phyloP scores from a whole-genome alignment of 2,797 vertebrate genomes.

The Gastrophryne carolinensis region DNA sequence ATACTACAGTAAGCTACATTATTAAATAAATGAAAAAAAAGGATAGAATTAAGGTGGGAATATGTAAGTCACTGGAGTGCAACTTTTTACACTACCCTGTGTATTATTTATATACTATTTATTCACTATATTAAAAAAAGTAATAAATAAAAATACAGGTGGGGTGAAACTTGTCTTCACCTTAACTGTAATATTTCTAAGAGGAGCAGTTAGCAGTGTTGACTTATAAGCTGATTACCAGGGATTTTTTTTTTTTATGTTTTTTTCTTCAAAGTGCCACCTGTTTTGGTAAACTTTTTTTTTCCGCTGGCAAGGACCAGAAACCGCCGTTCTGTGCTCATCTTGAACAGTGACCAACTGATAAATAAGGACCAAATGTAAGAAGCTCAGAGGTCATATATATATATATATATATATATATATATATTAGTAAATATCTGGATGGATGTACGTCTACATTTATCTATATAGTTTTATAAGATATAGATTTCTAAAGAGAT shows the following conservation, averaged over 20 bases:
- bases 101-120: constrained; percentile 53
- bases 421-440: background rate
- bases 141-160: constrained; percentile 2
- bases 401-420: background rate
- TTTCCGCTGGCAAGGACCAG: too few species aligned
- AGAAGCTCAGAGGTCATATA: background rate
- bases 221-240: background rate
- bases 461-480: constrained; percentile 7
- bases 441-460: background rate
- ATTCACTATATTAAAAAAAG: constrained; percentile 35
- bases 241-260: background rate
- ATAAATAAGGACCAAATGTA: background rate
- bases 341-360: background rate
- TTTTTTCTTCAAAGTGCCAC: background rate
- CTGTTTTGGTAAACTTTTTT: too few species aligned
- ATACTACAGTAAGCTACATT: constrained; percentile 42
- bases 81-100: constrained; percentile 27
- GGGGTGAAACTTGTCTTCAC: background rate
- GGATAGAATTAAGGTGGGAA: background rate
- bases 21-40: too few species aligned
- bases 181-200: background rate
- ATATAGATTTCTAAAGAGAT: background rate
- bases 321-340: too few species aligned
- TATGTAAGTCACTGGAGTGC: constrained; percentile 46
- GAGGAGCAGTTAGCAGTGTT: background rate